Evolutionary conservation across 2,888 invertebrate species (phyloP).

Genomic region (Noctua janthina): DNA sequence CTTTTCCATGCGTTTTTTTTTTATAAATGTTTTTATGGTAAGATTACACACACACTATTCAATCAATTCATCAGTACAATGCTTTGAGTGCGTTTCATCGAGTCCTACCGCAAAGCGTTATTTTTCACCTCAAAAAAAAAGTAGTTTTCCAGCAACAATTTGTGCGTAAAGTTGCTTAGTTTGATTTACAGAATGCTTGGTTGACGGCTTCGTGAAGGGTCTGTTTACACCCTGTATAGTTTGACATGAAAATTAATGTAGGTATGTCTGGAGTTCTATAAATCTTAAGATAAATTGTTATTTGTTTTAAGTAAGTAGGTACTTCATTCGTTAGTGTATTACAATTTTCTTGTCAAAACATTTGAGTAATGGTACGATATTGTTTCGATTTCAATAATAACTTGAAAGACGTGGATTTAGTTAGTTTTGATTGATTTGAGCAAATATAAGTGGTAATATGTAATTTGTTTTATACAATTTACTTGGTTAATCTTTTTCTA

Average conservation of each 20-base stretch:
- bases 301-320: neutral
- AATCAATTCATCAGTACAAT: no score
- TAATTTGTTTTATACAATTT: neutral
- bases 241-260: slow-evolving; percentile 33
- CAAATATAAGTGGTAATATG: neutral
- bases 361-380: slow-evolving; percentile 38
- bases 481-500: no score
- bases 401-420: neutral
- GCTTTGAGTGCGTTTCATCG: no score
- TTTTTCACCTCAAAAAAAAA: no score
- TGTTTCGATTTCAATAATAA: slow-evolving; percentile 15
- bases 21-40: no score
- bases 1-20: no score
- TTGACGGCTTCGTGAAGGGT: no score
- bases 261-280: neutral
- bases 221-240: neutral
- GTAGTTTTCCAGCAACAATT: no score
- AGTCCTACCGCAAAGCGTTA: no score
- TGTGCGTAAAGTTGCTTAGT: no score
- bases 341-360: slow-evolving; percentile 27
- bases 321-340: slow-evolving; percentile 19
- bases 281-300: slow-evolving; percentile 11
- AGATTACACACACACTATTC: no score
- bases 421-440: slow-evolving; percentile 39
- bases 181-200: no score